phyloP scores from a whole-genome alignment of 2,888 invertebrate species.

The Microctonus brassicae region DNA sequence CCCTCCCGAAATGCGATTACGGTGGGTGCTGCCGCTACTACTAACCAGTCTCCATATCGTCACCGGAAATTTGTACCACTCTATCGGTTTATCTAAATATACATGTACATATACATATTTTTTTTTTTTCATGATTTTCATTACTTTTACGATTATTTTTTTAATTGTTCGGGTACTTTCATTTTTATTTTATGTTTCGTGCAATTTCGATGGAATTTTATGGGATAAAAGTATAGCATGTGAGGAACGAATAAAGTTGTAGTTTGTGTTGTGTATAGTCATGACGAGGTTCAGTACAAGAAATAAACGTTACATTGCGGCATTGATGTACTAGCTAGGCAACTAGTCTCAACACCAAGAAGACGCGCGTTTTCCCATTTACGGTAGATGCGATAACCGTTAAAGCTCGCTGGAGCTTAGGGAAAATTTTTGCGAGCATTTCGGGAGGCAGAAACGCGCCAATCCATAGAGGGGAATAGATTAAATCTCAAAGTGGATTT shows the following conservation, averaged over 20 bases:
- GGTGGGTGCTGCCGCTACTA: conserved; percentile 27
- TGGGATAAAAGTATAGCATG: not conserved
- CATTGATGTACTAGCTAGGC: not conserved
- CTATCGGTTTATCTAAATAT: too few species aligned
- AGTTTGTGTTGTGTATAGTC: not conserved
- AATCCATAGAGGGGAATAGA: conserved; percentile 52
- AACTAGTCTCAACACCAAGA: conserved; percentile 6
- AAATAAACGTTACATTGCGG: too few species aligned
- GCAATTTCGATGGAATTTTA: not conserved
- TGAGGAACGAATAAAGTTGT: not conserved
- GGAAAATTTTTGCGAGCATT: conserved; percentile 40
- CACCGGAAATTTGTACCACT: conserved; percentile 2
- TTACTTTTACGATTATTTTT: not conserved
- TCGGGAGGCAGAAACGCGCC: conserved; percentile 34
- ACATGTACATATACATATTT: not conserved
- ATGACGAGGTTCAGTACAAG: too few species aligned
- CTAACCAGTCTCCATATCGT: conserved; percentile 1
- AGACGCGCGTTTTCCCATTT: conserved; percentile 44
- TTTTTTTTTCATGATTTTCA: not conserved
- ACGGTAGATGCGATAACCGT: conserved; percentile 50
- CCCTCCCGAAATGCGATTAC: conserved; percentile 49
- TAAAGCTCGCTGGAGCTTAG: conserved; percentile 44
- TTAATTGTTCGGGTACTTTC: not conserved
- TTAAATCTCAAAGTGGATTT: conserved; percentile 57
- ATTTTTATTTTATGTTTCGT: not conserved